These are phyloP conservation scores for Nomada ferruginata DNA, from an alignment of 2,888 invertebrate genomes.

Conservation along the genomic window DNA sequence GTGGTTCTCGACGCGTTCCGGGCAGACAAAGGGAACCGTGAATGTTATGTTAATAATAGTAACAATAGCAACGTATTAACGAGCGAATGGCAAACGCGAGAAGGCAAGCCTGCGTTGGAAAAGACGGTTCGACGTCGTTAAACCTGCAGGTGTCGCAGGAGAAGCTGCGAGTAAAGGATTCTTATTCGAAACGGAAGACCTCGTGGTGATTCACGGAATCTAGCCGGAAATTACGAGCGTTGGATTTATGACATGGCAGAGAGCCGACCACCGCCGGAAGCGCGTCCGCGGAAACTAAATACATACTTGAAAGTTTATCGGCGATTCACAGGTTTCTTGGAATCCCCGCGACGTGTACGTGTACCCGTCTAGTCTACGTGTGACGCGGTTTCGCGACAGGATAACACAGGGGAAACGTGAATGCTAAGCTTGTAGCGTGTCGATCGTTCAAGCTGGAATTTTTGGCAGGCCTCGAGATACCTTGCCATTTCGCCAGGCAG, in stretches of 20 bases:
- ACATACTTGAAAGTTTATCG: constrained; percentile 17
- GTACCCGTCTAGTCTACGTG: neutral
- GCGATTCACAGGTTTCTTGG: constrained; percentile 11
- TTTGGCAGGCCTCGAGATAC: constrained; percentile 30
- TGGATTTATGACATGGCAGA: constrained; percentile 32
- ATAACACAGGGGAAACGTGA: constrained; percentile 1
- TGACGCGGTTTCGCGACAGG: neutral
- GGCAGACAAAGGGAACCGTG: too few relatives aligned
- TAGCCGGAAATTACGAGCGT: constrained; percentile 40
- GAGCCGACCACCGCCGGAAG: neutral
- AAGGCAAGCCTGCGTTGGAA: too few relatives aligned
- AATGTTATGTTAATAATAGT: too few relatives aligned
- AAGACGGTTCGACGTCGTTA: too few relatives aligned
- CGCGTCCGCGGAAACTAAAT: neutral
- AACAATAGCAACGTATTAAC: too few relatives aligned
- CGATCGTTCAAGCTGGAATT: constrained; percentile 22
- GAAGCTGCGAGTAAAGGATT: neutral
- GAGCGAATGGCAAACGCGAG: too few relatives aligned
- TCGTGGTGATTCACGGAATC: neutral
- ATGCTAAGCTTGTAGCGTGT: neutral
- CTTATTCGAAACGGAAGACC: constrained; percentile 56
- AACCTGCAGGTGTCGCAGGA: too few relatives aligned
- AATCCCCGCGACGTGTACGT: neutral
- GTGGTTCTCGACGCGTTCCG: too few relatives aligned
- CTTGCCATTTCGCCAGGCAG: constrained; percentile 12